Evolutionary conservation across 2,888 invertebrate species (phyloP), one percentile per base, ranked within the genome.

Genomic region (Hypomecis atomaria): DNA sequence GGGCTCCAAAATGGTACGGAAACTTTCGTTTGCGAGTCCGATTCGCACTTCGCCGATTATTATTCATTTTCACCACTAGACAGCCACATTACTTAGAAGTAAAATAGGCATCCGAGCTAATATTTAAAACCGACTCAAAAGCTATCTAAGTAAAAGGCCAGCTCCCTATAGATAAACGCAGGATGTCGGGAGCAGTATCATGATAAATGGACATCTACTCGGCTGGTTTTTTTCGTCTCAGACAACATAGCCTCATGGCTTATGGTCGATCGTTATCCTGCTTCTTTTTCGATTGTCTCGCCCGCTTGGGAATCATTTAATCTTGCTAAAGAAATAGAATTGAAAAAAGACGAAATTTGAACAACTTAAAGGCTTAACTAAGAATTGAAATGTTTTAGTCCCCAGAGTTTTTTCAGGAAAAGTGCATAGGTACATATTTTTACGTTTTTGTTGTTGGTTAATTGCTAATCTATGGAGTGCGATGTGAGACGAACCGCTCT

Each of bases 201-300:
- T 74, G 75, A 78, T 79, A 76, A 79, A 79, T 79, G 72, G 70
- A 53, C 71, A 71, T 62, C 62, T 61, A 65, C 74, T 72, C 62
- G 67, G 68, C 71, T 73, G 73, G 66, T 73, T 69, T 70, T 66
- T 66, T 59, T 50, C 40, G 42, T 62, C 43, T 58, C 55, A 45
- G 36, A 59, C 54, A 52, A 59, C 55, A 59, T 50, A n/a, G 40
- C 48, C 63, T 59, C 53, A 63, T 49, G 55, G 49, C 63, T 59
- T 59, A 64, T 36, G 40, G 49, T 47, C 37, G 58, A 59, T 53
- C 53, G 61, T 48, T 58, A 58, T 61, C 58, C 55, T 38, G 56
- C 33, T 47, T 53, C 37, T 56, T 57, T 66, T 59, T 58, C 34
- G 53, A 59, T 54, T 54, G 50, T 59, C 42, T 56, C 10, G 34